Percentiles rank a stretch among this genome's conserved stretches.
phyloP scores from a whole-genome alignment of 2,888 invertebrate species.

The Melieria picta region DNA sequence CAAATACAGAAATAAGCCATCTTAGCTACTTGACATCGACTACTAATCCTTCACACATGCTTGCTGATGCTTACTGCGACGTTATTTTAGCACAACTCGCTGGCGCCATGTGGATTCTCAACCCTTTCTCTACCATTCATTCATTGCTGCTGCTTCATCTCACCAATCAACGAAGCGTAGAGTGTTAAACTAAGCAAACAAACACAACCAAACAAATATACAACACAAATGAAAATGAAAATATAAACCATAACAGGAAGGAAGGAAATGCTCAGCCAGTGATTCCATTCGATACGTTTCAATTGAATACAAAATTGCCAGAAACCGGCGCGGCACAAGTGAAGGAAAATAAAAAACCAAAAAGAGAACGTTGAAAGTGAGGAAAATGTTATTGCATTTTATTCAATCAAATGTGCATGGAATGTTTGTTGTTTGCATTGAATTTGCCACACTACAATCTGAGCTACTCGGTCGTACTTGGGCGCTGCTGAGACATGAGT shows the following conservation, averaged over 20 bases:
- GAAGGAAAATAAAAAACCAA: background rate
- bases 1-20: too few species aligned
- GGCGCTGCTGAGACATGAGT: background rate
- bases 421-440: conserved; percentile 26
- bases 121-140: too few species aligned
- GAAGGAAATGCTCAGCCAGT: background rate
- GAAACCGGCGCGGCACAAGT: background rate
- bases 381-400: conserved; percentile 29
- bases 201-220: background rate
- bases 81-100: too few species aligned
- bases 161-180: conserved; percentile 9
- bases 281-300: background rate
- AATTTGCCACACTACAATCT: background rate
- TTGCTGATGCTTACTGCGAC: too few species aligned
- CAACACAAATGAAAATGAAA: background rate
- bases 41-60: too few species aligned
- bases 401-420: conserved; percentile 29
- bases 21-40: too few species aligned
- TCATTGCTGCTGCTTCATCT: too few species aligned
- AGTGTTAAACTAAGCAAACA: conserved; percentile 18
- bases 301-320: conserved; percentile 16
- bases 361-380: background rate
- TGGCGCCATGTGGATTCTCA: too few species aligned
- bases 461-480: background rate
- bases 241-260: background rate